Evolutionary conservation across 37 sponge, comb jelly and placozoan species (phyloP).

Genomic region (Oopsacas minuta): DNA sequence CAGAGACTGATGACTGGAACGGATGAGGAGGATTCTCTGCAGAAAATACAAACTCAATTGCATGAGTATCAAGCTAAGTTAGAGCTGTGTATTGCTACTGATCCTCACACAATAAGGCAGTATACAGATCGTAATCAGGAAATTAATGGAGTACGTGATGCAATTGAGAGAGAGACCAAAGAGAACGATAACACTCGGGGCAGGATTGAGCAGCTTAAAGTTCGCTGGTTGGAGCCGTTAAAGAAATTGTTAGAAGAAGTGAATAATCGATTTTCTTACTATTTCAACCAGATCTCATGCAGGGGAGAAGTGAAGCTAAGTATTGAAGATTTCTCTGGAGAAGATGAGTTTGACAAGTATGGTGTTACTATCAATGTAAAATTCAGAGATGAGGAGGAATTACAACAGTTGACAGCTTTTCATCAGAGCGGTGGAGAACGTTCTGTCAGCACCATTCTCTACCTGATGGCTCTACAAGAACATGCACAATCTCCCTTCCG

Average conservation of each 20-base stretch:
- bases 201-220: constrained; percentile 20
- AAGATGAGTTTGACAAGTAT: constrained; percentile 70
- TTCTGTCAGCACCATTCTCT: constrained; percentile 95
- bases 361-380: constrained; percentile 82
- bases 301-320: constrained; percentile 68
- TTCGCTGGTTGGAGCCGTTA: constrained; percentile 61
- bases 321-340: constrained; percentile 24
- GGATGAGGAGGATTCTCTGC: background rate
- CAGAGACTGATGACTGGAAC: background rate
- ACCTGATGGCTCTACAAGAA: constrained; percentile 91
- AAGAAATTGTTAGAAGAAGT: constrained; percentile 44
- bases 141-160: background rate
- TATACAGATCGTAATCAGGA: constrained; percentile 25
- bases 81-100: constrained; percentile 40
- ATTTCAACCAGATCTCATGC: constrained; percentile 70
- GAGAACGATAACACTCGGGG: constrained; percentile 6
- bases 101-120: constrained; percentile 25
- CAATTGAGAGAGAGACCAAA: constrained; percentile 11
- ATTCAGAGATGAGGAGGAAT: constrained; percentile 67
- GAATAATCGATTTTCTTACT: constrained; percentile 47
- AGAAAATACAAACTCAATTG: constrained; percentile 34
- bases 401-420: constrained; percentile 68
- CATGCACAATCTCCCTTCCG: constrained; percentile 82
- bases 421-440: constrained; percentile 96
- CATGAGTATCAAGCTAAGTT: constrained; percentile 51